A percentile compares a stretch with the other conserved stretches of the same genome.
phyloP scores from a whole-genome alignment of 2,888 invertebrate species.

The Polydrusus pterygomalis region DNA sequence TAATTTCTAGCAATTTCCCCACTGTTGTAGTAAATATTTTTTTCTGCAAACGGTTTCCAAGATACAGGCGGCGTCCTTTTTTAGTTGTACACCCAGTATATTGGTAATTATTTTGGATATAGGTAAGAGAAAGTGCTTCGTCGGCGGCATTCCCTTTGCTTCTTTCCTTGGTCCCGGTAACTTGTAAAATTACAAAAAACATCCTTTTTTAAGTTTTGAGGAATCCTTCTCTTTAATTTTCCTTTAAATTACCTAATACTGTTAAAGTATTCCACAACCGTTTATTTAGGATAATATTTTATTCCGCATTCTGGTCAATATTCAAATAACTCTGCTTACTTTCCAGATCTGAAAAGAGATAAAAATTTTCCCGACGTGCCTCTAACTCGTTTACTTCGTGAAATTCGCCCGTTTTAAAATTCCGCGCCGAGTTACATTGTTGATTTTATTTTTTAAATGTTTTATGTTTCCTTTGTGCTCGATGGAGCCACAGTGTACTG shows the following conservation, averaged over 20 bases:
- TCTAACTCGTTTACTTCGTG: constrained; percentile 1
- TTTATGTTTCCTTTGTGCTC: not conserved
- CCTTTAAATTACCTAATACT: not conserved
- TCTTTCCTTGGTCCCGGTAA: too few species aligned
- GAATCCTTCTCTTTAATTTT: too few species aligned
- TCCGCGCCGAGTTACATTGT: not conserved
- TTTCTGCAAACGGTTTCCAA: too few species aligned
- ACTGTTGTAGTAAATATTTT: too few species aligned
- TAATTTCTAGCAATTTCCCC: too few species aligned
- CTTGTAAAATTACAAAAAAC: too few species aligned
- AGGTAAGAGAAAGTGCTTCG: too few species aligned
- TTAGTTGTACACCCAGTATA: too few species aligned
- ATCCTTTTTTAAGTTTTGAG: too few species aligned
- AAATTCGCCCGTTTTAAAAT: not conserved
- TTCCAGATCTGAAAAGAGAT: not conserved
- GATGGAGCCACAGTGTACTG: not conserved
- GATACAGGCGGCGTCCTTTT: too few species aligned
- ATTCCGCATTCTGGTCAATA: constrained; percentile 6
- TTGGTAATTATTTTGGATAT: too few species aligned
- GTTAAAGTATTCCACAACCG: not conserved
- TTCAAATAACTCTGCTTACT: constrained; percentile 8
- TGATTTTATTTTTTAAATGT: constrained; percentile 4
- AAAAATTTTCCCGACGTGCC: not conserved
- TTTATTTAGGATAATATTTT: constrained; percentile 11
- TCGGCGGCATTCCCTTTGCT: too few species aligned